These are phyloP conservation scores for Drosophila cyrtoloma DNA, from an alignment of 2,888 invertebrate genomes.

Conservation along the genomic window DNA sequence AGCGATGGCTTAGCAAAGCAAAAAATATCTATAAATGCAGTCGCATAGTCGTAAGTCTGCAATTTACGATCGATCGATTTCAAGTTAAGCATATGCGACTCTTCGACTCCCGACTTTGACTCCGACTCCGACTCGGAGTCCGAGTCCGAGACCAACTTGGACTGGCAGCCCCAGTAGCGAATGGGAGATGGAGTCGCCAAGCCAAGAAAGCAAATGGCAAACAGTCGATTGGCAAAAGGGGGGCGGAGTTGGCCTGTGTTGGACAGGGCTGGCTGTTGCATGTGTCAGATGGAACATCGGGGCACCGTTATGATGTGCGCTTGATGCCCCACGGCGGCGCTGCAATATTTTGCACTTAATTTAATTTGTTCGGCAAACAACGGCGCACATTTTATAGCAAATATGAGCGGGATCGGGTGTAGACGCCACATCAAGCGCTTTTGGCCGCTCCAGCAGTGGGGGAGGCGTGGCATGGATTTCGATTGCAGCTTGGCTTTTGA, in stretches of 20 bases:
- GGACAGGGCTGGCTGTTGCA: constrained; percentile 23
- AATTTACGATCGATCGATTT: constrained; percentile 83
- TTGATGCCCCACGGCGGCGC: constrained; percentile 63
- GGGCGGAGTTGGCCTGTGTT: background rate
- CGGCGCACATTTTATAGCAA: constrained; percentile 47
- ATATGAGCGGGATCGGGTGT: constrained; percentile 22
- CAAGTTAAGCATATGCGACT: constrained; percentile 77
- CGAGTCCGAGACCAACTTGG: constrained; percentile 31
- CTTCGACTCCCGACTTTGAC: constrained; percentile 8
- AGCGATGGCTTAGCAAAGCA: constrained; percentile 13
- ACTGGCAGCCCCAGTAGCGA: constrained; percentile 34
- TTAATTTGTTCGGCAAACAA: constrained; percentile 80
- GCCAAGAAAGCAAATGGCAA: constrained; percentile 12
- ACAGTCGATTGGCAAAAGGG: background rate
- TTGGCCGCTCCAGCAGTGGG: constrained; percentile 43
- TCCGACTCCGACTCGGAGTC: constrained; percentile 27
- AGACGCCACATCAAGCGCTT: constrained; percentile 72
- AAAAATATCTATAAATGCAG: constrained; percentile 62
- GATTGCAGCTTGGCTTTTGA: constrained; percentile 17
- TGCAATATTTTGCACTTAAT: constrained; percentile 78
- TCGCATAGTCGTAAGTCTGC: constrained; percentile 56
- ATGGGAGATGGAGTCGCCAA: constrained; percentile 41
- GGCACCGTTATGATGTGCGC: constrained; percentile 72
- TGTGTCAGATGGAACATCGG: constrained; percentile 57
- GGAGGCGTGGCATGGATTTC: constrained; percentile 23